A percentile compares a stretch with the other conserved stretches of the same genome.
Conservation (phyloP, 2,888 invertebrate species). For the Microplitis deprimator region DNA sequence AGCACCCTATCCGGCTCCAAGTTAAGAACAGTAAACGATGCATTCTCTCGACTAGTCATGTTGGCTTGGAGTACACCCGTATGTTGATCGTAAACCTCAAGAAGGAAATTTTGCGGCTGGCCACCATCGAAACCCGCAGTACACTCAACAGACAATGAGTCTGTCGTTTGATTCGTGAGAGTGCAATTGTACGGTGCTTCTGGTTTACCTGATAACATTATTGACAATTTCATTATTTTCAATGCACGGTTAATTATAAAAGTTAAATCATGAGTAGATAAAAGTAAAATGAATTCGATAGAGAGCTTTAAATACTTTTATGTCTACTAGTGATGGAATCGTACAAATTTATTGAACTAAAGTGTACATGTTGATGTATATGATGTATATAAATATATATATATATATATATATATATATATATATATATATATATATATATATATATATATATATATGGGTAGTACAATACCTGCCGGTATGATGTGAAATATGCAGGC, state of each 20-base stretch:
- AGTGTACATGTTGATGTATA: neutral
- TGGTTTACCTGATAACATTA: slow-evolving; percentile 76
- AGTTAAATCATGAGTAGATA: neutral
- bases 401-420: neutral
- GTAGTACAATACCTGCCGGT: slow-evolving; percentile 73
- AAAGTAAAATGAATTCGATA: neutral
- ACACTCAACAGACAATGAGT: slow-evolving; percentile 83
- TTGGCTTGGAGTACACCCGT: slow-evolving; percentile 78
- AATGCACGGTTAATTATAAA: too few species aligned
- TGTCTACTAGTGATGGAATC: neutral
- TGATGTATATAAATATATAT: neutral
- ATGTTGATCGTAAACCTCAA: slow-evolving; percentile 82
- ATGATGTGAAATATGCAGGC: slow-evolving; percentile 84
- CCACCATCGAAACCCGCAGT: slow-evolving; percentile 85
- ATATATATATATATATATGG: neutral
- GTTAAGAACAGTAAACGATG: slow-evolving; percentile 83
- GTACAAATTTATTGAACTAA: neutral
- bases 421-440: neutral
- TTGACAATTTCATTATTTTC: slow-evolving; percentile 22
- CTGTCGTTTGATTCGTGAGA: slow-evolving; percentile 83
- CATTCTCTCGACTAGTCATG: slow-evolving; percentile 78
- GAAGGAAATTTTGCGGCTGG: slow-evolving; percentile 80
- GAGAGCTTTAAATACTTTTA: neutral
- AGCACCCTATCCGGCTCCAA: slow-evolving; percentile 85
- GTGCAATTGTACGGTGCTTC: slow-evolving; percentile 86